These are phyloP conservation scores for Origma solitaria DNA, from an alignment of 2,113 vertebrate genomes.

Conservation along the genomic window DNA sequence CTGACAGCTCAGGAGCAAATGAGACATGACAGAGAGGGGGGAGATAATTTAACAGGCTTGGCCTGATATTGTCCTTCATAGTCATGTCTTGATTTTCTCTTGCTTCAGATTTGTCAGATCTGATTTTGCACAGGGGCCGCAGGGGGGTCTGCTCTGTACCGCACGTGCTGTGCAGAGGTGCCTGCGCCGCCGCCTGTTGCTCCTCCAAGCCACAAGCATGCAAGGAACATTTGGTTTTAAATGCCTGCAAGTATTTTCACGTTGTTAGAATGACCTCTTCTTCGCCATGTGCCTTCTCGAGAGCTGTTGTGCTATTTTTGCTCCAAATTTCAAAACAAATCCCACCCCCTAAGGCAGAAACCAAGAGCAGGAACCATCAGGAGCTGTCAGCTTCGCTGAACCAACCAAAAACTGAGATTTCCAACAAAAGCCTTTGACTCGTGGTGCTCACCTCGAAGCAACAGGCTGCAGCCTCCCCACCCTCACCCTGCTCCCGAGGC, in stretches of 20 bases:
- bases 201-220: background rate
- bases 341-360: background rate
- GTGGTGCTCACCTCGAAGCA: background rate
- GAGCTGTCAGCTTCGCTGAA: background rate
- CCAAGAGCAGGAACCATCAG: background rate
- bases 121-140: conserved; percentile 27
- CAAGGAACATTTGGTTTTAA: background rate
- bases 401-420: background rate
- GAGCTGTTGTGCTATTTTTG: background rate
- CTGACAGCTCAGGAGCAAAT: conserved; percentile 16
- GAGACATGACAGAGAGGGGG: conserved; percentile 44
- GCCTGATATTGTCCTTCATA: conserved; percentile 54
- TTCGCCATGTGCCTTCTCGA: background rate
- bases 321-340: background rate
- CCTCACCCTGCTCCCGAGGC: background rate
- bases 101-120: conserved; percentile 51
- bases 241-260: background rate
- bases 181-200: background rate
- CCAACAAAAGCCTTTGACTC: background rate
- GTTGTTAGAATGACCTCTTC: background rate
- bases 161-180: accelerated
- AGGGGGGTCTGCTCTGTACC: background rate
- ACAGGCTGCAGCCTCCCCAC: background rate
- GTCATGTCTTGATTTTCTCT: conserved; percentile 46
- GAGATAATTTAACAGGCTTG: conserved; percentile 49